These are phyloP conservation scores for Idaea biselata DNA, from an alignment of 2,888 invertebrate genomes.

Conservation along the genomic window DNA sequence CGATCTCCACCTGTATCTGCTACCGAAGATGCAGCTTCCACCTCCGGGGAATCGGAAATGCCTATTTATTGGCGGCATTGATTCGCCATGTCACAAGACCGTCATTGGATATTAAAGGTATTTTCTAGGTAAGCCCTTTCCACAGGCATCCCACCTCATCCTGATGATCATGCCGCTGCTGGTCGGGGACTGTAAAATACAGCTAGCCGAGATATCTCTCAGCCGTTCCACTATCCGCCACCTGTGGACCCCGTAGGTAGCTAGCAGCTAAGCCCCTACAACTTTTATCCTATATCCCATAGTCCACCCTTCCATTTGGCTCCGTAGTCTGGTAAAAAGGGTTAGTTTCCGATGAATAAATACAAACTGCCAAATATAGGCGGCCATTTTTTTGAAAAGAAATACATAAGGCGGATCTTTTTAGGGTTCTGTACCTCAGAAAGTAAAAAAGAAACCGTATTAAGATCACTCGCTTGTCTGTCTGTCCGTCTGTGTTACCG, in stretches of 20 bases:
- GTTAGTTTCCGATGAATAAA: background rate
- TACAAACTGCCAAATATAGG: background rate
- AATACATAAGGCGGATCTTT: background rate
- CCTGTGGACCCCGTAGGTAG: slow-evolving; percentile 27
- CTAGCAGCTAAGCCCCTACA: slow-evolving; percentile 8
- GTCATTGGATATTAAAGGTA: no score
- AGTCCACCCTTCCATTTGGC: no score
- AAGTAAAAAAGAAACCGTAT: background rate
- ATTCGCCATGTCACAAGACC: no score
- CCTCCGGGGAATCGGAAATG: no score
- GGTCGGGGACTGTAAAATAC: slow-evolving; percentile 11
- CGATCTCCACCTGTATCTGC: no score
- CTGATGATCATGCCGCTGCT: slow-evolving; percentile 6
- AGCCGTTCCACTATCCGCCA: slow-evolving; percentile 26
- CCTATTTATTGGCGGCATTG: no score
- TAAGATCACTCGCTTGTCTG: no score
- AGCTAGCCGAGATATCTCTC: slow-evolving; percentile 20
- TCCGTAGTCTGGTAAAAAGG: background rate
- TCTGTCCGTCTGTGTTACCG: no score
- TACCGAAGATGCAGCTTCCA: no score
- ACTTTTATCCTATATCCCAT: no score
- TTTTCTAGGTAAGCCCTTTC: no score
- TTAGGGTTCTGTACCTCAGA: background rate
- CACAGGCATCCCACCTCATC: background rate
- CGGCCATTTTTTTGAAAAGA: background rate